A percentile compares a stretch with the other conserved stretches of the same genome.
Conservation (phyloP, 2,888 invertebrate genomes). For the Sympetrum striolatum region DNA sequence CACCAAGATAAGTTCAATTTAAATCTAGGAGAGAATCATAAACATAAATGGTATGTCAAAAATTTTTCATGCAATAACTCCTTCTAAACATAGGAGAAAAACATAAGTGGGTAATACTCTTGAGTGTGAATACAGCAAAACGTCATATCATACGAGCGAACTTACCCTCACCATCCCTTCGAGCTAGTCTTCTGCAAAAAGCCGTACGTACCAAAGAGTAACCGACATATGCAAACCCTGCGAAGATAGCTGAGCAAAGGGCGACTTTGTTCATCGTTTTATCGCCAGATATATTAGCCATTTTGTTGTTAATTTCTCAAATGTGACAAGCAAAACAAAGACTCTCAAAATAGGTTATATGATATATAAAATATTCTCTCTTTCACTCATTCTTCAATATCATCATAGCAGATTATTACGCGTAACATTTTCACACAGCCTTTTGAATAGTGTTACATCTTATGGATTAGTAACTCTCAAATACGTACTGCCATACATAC, state of each 20-base stretch:
- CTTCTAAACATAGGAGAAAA: too few relatives aligned
- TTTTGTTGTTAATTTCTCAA: constrained; percentile 25
- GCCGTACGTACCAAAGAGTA: constrained; percentile 60
- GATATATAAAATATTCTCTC: not conserved
- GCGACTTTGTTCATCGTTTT: constrained; percentile 61
- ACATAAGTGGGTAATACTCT: too few relatives aligned
- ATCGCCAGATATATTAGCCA: constrained; percentile 54
- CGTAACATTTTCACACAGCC: not conserved
- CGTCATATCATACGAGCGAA: not conserved
- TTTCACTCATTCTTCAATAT: not conserved
- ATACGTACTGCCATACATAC: not conserved
- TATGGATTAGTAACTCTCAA: not conserved
- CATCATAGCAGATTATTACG: not conserved
- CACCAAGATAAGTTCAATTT: not conserved
- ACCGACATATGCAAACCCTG: constrained; percentile 62
- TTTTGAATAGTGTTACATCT: not conserved
- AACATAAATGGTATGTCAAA: too few relatives aligned
- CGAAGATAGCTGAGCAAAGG: constrained; percentile 61
- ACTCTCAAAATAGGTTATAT: not conserved
- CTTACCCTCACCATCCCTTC: constrained; percentile 56
- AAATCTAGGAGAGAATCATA: too few relatives aligned
- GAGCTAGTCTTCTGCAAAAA: constrained; percentile 57
- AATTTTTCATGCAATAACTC: too few relatives aligned
- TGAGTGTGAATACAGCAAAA: too few relatives aligned
- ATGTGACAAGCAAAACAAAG: not conserved